Conservation (phyloP, 2,888 invertebrate species). For the Drosophila mettleri region DNA sequence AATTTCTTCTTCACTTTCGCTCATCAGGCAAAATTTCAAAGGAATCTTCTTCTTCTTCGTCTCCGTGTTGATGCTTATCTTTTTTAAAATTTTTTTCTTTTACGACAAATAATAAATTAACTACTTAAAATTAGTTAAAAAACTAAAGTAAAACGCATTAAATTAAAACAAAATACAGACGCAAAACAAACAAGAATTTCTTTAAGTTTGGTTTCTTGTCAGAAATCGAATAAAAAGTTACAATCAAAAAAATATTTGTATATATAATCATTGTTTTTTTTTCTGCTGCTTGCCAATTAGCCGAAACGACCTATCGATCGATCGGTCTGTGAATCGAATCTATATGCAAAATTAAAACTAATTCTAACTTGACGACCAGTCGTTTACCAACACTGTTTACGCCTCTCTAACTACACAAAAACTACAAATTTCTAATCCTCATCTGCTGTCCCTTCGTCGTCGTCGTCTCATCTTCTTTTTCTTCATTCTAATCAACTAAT, state of each 20-base stretch:
- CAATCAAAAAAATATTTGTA: slow-evolving; percentile 27
- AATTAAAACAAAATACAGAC: slow-evolving; percentile 72
- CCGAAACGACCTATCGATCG: slow-evolving; percentile 12
- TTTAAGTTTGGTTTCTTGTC: slow-evolving; percentile 41
- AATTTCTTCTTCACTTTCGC: slow-evolving; percentile 29
- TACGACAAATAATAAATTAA: slow-evolving; percentile 80
- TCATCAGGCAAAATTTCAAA: slow-evolving; percentile 16
- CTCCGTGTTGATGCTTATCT: slow-evolving; percentile 24
- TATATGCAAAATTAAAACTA: slow-evolving; percentile 50
- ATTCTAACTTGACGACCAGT: slow-evolving; percentile 47
- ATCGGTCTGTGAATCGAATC: slow-evolving; percentile 15
- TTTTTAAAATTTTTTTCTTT: slow-evolving; percentile 17
- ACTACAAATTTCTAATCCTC: slow-evolving; percentile 53
- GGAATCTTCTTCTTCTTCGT: slow-evolving; percentile 11
- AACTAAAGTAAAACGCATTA: slow-evolving; percentile 67
- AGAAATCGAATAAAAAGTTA: slow-evolving; percentile 44
- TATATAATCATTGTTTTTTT: background rate
- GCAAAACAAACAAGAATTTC: slow-evolving; percentile 61
- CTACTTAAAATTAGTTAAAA: slow-evolving; percentile 83
- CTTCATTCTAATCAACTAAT: slow-evolving; percentile 46
- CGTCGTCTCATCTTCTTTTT: background rate
- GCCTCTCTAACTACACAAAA: slow-evolving; percentile 67
- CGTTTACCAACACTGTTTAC: slow-evolving; percentile 53
- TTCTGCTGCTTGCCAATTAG: slow-evolving; percentile 13
- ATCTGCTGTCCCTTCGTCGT: slow-evolving; percentile 1